These are phyloP conservation scores for Bicyclus anynana DNA, from an alignment of 1,140 invertebrate genomes.

Conservation along the genomic window DNA sequence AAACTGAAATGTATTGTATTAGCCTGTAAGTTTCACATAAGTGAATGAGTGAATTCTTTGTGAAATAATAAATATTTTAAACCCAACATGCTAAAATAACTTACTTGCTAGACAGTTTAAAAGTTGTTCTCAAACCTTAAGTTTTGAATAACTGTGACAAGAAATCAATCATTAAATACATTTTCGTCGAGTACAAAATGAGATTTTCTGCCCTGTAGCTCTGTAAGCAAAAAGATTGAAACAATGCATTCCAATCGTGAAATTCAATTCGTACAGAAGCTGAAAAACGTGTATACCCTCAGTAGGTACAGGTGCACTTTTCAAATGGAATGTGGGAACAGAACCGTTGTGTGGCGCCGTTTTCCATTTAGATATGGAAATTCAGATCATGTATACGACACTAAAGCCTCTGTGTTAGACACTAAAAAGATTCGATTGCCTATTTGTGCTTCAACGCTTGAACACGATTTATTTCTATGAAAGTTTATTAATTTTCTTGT, in stretches of 20 bases:
- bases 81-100: too few relatives aligned
- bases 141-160: too few relatives aligned
- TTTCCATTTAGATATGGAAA: conserved; percentile 76
- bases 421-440: conserved; percentile 45
- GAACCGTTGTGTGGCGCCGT: conserved; percentile 69
- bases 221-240: not conserved
- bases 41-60: too few relatives aligned
- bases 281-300: conserved; percentile 50
- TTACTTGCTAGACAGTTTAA: too few relatives aligned
- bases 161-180: too few relatives aligned
- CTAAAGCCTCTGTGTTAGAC: conserved; percentile 34
- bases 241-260: conserved; percentile 19
- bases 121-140: too few relatives aligned
- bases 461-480: conserved; percentile 13
- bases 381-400: conserved; percentile 57
- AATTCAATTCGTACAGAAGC: conserved; percentile 23
- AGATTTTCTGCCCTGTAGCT: not conserved
- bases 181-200: not conserved
- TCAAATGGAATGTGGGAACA: conserved; percentile 65
- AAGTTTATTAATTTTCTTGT: too few relatives aligned
- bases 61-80: too few relatives aligned
- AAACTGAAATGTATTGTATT: too few relatives aligned
- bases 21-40: too few relatives aligned
- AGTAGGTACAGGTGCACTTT: conserved; percentile 65
- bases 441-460: conserved; percentile 14